Evolutionary conservation across 2,888 invertebrate genomes (phyloP), one percentile per base, ranked within the genome.

Genomic region (Tineola bisselliella): DNA sequence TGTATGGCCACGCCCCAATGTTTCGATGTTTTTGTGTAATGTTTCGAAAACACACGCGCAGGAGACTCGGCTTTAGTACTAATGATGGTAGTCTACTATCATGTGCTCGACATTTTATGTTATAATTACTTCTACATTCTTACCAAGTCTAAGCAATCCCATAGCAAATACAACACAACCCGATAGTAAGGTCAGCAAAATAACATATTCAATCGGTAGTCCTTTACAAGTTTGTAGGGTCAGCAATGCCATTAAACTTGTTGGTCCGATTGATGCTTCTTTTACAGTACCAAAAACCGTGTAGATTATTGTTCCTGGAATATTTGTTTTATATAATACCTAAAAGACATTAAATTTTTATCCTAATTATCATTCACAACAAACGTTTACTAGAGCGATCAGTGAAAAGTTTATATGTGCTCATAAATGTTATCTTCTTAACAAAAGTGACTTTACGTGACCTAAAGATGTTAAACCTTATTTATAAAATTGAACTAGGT

Each of bases 221-320:
- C 90, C 90, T 63, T 88, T 87, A 60, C 93, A 92, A 67, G 90
- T 92, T 70, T 94, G 92, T 64, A 92, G 84, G 33, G 94, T 94
- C 69, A 98, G 84, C 60, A 98, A 87, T 38, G 97, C 93, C 95
- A 97, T 95, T 63, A 98, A 89, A 67, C 96, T 96, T 0, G 97
- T 97, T 0, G 98, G 97, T n/a, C 98, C 95, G 65, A 95, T 94
- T 0, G 94, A 94, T 1, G 94, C 94, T 82, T 94, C 93, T 72
- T 91, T 93, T 65, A 94, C 92, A 0, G 96, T 95, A 44, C 98
- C 98, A 69, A 98, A 91, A 67, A 95, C 76, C 61, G 93, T 88
- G 81, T 98, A 98, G 61, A 96, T 88, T 69, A 97, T 93, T 61
- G 94, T 93, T n/a, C 92, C 92, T 89, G 73, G 11, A 54, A 54